Conservation (phyloP, 2,888 invertebrate genomes). For the Phoronis australis region DNA sequence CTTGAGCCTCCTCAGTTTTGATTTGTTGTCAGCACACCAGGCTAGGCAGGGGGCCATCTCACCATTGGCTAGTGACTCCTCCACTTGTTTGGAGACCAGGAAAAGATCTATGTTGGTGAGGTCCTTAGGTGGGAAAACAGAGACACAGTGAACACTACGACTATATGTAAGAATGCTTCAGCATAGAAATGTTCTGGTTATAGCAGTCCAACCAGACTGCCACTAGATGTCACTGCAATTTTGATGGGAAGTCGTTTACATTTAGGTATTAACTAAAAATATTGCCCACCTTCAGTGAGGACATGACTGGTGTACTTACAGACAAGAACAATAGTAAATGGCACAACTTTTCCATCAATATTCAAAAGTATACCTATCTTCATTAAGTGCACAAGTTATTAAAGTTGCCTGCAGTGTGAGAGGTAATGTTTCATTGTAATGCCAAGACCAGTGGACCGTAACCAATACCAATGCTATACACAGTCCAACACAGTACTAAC, state of each 20-base stretch:
- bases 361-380: too few species aligned
- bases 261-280: too few species aligned
- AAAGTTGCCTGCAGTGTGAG: too few species aligned
- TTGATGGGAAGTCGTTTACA: neutral
- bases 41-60: slow-evolving; percentile 84
- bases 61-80: slow-evolving; percentile 72
- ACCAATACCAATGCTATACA: neutral
- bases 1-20: slow-evolving; percentile 86
- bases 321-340: too few species aligned
- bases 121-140: slow-evolving; percentile 57
- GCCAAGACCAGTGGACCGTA: too few species aligned
- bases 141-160: slow-evolving; percentile 2
- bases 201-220: too few species aligned
- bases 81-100: slow-evolving; percentile 61
- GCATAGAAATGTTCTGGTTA: too few species aligned
- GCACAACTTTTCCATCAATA: too few species aligned
- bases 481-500: slow-evolving; percentile 18
- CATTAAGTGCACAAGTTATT: neutral
- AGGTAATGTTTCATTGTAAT: too few species aligned
- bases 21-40: slow-evolving; percentile 96
- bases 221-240: too few species aligned
- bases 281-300: too few species aligned
- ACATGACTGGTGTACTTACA: neutral
- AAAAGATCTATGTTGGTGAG: slow-evolving; percentile 79
- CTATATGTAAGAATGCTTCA: too few species aligned